Evolutionary conservation across 2,888 invertebrate species (phyloP), one percentile per base, ranked within the genome.

Genomic region (Mantis religiosa): DNA sequence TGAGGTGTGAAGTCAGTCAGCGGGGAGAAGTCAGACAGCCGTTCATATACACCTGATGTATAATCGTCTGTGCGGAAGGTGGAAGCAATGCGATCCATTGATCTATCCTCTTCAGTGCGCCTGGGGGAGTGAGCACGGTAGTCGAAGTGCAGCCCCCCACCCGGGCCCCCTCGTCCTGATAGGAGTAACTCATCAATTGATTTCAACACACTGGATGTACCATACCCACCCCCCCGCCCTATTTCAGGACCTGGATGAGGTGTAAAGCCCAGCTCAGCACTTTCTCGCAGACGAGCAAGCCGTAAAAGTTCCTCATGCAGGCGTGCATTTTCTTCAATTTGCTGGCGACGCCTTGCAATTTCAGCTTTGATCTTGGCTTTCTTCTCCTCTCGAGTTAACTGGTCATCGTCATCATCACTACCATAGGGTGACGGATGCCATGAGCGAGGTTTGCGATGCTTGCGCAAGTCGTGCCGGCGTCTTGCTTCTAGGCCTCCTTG

Each of bases 301-400:
- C 94, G 93, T 85, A 93, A 91, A 28, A 94, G 92, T 91, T 95
- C 94, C 86, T 94, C 93, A 91, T 94, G 94, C 81, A 94, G 92
- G 14, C 94, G 93, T n/a, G 94, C 93, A 90, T 94, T 94, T 90
- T 95, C 94, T 91, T 95, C 95, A 89, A 96, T 94, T 91, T 95
- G 94, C 91, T 94, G 94, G 84, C 95, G 93, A n/a, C 95, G 92
- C 88, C 94, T 93, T 20, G 95, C 95, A 90, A 96, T 95, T 92
- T 96, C 95, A 84, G 94, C 94, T 91, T 95, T 95, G 89, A 96
- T 94, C 90, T 94, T 93, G 82, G 94, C 93, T 91, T 95, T 94
- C 91, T 95, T 94, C 91, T 94, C 94, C 91, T 96, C 95, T 83
- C 95, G 92, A 28, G 93, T 93, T 90, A 94, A 91, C 85, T 93